Percentiles rank a stretch among this genome's conserved stretches.
phyloP scores from a whole-genome alignment of 2,113 vertebrate species.

The Chroicocephalus ridibundus region DNA sequence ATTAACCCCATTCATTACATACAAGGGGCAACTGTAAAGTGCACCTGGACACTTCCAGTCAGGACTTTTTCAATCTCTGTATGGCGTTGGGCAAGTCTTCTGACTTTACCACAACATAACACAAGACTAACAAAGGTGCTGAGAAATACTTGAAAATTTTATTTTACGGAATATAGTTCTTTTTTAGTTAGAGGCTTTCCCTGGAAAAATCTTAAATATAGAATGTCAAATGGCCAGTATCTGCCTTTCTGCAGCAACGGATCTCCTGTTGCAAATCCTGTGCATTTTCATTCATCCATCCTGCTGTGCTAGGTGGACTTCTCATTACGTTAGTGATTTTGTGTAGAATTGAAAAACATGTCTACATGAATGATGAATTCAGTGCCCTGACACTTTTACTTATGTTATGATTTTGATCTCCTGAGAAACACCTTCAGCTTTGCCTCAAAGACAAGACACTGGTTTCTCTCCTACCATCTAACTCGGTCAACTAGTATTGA shows the following conservation, averaged over 20 bases:
- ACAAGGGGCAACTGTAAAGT: background rate
- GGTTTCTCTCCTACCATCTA: background rate
- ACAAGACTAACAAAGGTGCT: background rate
- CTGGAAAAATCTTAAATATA: background rate
- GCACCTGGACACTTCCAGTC: background rate
- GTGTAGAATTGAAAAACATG: fast-evolving
- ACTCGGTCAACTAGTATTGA: fast-evolving
- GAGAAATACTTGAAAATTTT: background rate
- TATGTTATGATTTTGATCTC: fast-evolving
- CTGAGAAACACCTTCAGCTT: background rate
- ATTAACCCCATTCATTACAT: background rate
- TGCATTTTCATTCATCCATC: background rate
- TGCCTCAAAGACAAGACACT: background rate
- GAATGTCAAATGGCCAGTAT: background rate
- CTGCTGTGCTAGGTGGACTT: background rate
- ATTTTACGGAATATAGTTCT: background rate
- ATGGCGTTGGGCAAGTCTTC: background rate
- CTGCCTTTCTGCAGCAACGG: background rate
- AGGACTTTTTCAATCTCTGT: background rate
- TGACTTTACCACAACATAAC: background rate
- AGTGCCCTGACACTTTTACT: background rate
- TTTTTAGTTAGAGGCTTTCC: background rate
- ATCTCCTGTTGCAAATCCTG: background rate
- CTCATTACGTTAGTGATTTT: background rate
- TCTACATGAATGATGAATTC: background rate